Conservation (phyloP, 2,888 invertebrate species). For the Drosophila pegasa region DNA sequence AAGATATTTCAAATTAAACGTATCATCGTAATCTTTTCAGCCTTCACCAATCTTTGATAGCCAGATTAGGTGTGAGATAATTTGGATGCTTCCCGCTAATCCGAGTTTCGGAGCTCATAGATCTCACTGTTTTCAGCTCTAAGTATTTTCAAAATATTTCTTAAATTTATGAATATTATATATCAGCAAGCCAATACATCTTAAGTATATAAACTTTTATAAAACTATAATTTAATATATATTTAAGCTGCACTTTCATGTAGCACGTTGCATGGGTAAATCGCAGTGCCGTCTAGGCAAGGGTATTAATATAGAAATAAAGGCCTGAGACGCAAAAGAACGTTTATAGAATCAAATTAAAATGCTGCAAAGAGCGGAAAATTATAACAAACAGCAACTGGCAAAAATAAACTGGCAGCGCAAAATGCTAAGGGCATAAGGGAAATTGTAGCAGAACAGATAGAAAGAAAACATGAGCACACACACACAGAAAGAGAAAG, state of each 20-base stretch:
- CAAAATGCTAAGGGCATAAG: slow-evolving; percentile 68
- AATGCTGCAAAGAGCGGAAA: slow-evolving; percentile 82
- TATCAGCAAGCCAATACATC: too few species aligned
- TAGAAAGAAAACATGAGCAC: slow-evolving; percentile 65
- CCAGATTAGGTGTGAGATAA: too few species aligned
- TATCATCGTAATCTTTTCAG: too few species aligned
- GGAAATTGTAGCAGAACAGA: slow-evolving; percentile 72
- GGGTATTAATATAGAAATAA: slow-evolving; percentile 30
- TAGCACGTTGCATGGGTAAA: not conserved
- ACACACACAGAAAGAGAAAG: slow-evolving; percentile 18
- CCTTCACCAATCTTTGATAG: too few species aligned
- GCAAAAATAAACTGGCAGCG: slow-evolving; percentile 44
- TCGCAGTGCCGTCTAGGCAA: slow-evolving; percentile 12
- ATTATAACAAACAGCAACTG: slow-evolving; percentile 74
- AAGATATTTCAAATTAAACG: too few species aligned
- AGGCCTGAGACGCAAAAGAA: slow-evolving; percentile 42
- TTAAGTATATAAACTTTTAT: too few species aligned
- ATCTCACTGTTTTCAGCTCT: too few species aligned
- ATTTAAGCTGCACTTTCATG: not conserved
- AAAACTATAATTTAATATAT: not conserved
- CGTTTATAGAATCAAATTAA: slow-evolving; percentile 80
- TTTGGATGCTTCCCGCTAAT: too few species aligned
- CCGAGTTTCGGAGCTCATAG: too few species aligned
- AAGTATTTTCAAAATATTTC: too few species aligned
- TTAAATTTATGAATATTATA: too few species aligned